Evolutionary conservation across 92 coral and sea anemone genomes (phyloP).

Genomic region (Hydrozoanthus gracilis): DNA sequence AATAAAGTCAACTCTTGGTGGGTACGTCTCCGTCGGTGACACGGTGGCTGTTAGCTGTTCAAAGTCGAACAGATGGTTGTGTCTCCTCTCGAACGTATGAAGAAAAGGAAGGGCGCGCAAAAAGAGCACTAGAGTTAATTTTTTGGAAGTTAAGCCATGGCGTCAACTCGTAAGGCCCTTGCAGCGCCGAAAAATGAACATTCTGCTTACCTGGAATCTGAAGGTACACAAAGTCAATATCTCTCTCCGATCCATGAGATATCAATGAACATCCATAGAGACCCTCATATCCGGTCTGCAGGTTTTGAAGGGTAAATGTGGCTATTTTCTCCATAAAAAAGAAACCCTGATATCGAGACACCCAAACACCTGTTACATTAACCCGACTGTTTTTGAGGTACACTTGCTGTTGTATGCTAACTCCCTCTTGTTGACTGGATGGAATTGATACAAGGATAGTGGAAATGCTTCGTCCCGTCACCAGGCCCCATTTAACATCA

Average conservation of each 20-base stretch:
- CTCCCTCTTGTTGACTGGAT: neutral
- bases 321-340: neutral
- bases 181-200: too few relatives aligned
- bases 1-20: too few relatives aligned
- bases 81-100: too few relatives aligned
- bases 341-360: neutral
- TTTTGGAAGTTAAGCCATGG: too few relatives aligned
- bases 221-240: constrained; percentile 14
- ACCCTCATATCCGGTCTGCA: neutral
- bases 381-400: too few relatives aligned
- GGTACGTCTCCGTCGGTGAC: too few relatives aligned
- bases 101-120: neutral
- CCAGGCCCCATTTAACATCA: constrained; percentile 12
- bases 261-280: constrained; percentile 22
- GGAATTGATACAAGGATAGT: neutral
- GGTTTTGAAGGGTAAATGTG: neutral
- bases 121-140: neutral
- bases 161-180: too few relatives aligned
- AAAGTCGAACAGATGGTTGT: too few relatives aligned
- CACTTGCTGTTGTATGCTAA: too few relatives aligned
- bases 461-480: neutral
- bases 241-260: neutral
- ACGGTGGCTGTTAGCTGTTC: too few relatives aligned
- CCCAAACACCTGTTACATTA: neutral
- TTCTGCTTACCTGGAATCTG: constrained; percentile 14